Conservation (phyloP, 2,888 invertebrate species). For the Eristalinus sepulchralis region DNA sequence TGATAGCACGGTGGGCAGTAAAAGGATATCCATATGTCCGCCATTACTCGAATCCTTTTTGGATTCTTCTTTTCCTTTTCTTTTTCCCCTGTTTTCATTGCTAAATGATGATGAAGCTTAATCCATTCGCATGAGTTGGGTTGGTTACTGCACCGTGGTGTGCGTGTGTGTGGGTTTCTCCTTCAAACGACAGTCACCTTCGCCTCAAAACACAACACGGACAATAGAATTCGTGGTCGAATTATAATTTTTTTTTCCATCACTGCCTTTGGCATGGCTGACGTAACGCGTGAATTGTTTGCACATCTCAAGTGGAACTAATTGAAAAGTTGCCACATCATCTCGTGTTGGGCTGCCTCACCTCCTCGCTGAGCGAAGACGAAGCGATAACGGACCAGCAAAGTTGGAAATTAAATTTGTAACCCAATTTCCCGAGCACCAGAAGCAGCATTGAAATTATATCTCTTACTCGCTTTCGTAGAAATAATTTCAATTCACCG, state of each 20-base stretch:
- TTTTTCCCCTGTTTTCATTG: not conserved
- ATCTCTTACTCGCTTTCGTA: constrained; percentile 37
- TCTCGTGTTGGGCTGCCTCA: not conserved
- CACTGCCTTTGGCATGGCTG: constrained; percentile 3
- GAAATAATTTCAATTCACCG: constrained; percentile 57
- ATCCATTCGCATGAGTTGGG: constrained; percentile 22
- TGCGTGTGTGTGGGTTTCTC: no score
- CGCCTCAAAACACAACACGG: constrained; percentile 1
- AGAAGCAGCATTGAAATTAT: constrained; percentile 44
- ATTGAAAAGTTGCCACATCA: constrained; percentile 60
- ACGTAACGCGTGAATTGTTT: constrained; percentile 48
- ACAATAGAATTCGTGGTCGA: constrained; percentile 2
- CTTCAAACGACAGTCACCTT: not conserved
- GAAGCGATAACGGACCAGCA: not conserved
- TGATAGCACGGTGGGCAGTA: constrained; percentile 26
- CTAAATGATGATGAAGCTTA: constrained; percentile 52
- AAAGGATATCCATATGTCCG: constrained; percentile 43
- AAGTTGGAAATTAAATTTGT: constrained; percentile 56
- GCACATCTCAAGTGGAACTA: constrained; percentile 63
- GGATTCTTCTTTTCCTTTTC: not conserved
- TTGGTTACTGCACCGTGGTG: not conserved
- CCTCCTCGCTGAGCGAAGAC: not conserved
- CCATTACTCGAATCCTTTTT: not conserved
- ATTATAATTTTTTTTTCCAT: not conserved
- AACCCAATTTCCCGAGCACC: constrained; percentile 41